Conservation (phyloP, 2,888 invertebrate genomes). For the Diarsia mendica region DNA sequence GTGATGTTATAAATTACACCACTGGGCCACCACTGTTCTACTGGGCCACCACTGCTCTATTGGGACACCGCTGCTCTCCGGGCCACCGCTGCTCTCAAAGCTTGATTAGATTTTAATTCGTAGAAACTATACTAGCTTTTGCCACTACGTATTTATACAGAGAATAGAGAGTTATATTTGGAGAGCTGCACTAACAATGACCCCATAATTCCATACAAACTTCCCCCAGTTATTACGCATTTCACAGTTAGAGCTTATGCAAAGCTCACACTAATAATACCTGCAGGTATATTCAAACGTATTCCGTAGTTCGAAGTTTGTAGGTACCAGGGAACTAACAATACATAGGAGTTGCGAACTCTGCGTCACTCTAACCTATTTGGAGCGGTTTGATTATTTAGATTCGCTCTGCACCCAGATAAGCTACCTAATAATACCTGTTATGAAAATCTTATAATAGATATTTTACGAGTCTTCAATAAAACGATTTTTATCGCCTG, state of each 20-base stretch:
- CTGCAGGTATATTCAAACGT: not conserved
- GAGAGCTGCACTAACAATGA: not conserved
- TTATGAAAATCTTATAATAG: constrained; percentile 14
- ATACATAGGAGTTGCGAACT: constrained; percentile 8
- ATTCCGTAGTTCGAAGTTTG: constrained; percentile 4
- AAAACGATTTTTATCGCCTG: not conserved
- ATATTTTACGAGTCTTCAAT: constrained; percentile 15
- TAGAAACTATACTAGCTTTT: not conserved
- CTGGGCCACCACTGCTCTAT: no score
- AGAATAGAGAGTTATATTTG: no score
- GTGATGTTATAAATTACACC: no score
- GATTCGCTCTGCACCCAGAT: constrained; percentile 25
- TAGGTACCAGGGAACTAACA: constrained; percentile 12
- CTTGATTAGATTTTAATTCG: no score
- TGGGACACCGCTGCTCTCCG: no score
- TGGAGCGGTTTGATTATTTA: constrained; percentile 39
- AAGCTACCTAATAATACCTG: constrained; percentile 14
- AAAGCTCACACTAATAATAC: constrained; percentile 29
- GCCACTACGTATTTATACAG: not conserved
- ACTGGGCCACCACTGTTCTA: no score
- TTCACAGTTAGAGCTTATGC: constrained; percentile 17
- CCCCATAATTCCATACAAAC: not conserved
- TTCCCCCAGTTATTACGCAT: not conserved
- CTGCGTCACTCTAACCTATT: constrained; percentile 44
- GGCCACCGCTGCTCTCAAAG: no score